These are phyloP conservation scores for Diabrotica balteata DNA, from an alignment of 2,888 invertebrate genomes.

Conservation along the genomic window DNA sequence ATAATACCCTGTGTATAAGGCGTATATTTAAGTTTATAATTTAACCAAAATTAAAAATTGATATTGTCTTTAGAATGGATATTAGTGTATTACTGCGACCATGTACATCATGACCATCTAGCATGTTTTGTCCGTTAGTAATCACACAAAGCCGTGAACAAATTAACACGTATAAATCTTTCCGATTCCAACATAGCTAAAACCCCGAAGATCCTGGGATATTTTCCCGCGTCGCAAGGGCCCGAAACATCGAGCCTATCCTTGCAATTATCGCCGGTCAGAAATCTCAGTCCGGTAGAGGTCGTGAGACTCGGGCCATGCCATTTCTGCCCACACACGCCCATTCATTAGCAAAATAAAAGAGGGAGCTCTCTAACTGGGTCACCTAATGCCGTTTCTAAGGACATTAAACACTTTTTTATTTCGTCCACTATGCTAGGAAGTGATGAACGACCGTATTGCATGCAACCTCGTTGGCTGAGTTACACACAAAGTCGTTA, in stretches of 20 bases:
- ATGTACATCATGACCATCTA: no score
- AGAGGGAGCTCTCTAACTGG: conserved; percentile 29
- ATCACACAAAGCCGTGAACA: background rate
- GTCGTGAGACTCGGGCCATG: background rate
- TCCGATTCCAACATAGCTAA: background rate
- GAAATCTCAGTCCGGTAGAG: conserved; percentile 1
- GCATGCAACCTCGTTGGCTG: conserved; percentile 41
- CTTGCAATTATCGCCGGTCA: background rate
- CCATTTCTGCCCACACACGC: conserved; percentile 19
- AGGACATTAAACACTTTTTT: conserved; percentile 42
- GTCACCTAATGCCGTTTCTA: conserved; percentile 39
- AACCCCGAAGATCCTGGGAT: background rate
- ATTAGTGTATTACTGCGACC: no score
- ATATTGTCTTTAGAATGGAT: no score
- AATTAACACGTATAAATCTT: conserved; percentile 1
- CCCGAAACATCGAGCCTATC: background rate
- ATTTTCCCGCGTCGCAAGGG: no score
- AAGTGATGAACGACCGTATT: conserved; percentile 38
- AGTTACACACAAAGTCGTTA: conserved; percentile 24
- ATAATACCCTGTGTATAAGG: no score
- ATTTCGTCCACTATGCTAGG: conserved; percentile 36
- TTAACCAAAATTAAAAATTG: no score
- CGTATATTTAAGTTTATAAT: no score
- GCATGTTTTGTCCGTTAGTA: no score
- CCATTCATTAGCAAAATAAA: conserved; percentile 33